phyloP scores from a whole-genome alignment of 2,797 vertebrate genomes.

The Periparus ater region DNA sequence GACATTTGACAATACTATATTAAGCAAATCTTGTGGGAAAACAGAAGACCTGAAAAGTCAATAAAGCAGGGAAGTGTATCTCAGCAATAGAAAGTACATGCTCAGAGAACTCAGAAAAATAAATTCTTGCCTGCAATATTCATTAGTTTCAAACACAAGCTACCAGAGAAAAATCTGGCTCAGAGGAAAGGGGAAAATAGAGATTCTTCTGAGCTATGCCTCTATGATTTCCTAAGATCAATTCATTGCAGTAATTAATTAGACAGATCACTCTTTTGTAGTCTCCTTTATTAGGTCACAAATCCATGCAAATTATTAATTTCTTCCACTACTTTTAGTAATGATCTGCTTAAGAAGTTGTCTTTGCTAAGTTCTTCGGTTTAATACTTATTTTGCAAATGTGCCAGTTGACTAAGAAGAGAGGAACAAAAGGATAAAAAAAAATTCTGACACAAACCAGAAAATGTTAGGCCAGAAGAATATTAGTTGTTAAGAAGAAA shows the following conservation, averaged over 20 bases:
- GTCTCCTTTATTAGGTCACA: not conserved
- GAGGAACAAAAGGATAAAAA: not conserved
- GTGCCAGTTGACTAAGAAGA: not conserved
- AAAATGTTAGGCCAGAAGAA: not conserved
- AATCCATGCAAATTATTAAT: not conserved
- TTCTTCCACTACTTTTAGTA: not conserved
- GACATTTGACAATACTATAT: not conserved
- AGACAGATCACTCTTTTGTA: not conserved
- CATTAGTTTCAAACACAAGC: not conserved
- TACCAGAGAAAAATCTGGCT: not conserved
- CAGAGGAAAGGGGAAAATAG: not conserved
- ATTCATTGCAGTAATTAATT: not conserved
- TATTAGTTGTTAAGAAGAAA: conserved; percentile 16
- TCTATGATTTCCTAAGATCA: not conserved
- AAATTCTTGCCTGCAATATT: not conserved
- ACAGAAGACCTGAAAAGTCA: not conserved
- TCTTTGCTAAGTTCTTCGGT: not conserved
- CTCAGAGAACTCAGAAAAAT: not conserved
- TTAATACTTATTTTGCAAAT: not conserved
- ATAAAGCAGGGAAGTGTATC: not conserved
- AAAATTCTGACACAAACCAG: not conserved
- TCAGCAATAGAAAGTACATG: not conserved
- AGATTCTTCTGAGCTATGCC: not conserved
- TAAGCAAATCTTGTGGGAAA: not conserved
- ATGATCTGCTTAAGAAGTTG: not conserved